phyloP scores from a whole-genome alignment of 1,140 invertebrate genomes.

The Diabrotica undecimpunctata region DNA sequence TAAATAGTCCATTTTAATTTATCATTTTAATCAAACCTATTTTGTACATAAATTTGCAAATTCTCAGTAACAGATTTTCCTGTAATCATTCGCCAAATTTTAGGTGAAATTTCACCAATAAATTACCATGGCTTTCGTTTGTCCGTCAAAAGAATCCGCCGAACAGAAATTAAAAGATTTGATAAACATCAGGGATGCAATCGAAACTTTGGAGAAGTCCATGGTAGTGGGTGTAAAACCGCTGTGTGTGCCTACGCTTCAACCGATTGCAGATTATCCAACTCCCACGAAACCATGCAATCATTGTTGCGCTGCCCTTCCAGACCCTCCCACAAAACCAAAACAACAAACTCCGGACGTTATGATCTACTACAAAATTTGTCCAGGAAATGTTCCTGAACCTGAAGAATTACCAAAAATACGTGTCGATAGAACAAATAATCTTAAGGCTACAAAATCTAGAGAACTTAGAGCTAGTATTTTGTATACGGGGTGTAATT shows the following conservation, averaged over 20 bases:
- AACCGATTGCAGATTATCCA: constrained; percentile 19
- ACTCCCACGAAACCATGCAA: neutral
- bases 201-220: constrained; percentile 14
- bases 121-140: constrained; percentile 25
- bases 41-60: too few relatives aligned
- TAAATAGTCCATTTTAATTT: too few relatives aligned
- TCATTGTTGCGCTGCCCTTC: neutral
- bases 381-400: too few relatives aligned
- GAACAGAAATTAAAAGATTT: constrained; percentile 21
- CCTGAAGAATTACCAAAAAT: too few relatives aligned
- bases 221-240: constrained; percentile 23
- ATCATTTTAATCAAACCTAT: too few relatives aligned
- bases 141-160: constrained; percentile 24
- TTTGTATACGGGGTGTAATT: constrained; percentile 66
- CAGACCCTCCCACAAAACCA: neutral
- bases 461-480: constrained; percentile 63
- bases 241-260: constrained; percentile 24
- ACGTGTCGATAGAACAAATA: too few relatives aligned
- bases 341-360: constrained; percentile 22
- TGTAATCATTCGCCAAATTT: neutral
- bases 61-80: neutral
- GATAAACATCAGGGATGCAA: constrained; percentile 18
- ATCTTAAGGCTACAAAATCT: too few relatives aligned
- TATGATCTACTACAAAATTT: too few relatives aligned
- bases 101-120: neutral